Base-by-base conservation (phyloP, 2,113 vertebrate genomes). In the Lasiurus borealis region DNA sequence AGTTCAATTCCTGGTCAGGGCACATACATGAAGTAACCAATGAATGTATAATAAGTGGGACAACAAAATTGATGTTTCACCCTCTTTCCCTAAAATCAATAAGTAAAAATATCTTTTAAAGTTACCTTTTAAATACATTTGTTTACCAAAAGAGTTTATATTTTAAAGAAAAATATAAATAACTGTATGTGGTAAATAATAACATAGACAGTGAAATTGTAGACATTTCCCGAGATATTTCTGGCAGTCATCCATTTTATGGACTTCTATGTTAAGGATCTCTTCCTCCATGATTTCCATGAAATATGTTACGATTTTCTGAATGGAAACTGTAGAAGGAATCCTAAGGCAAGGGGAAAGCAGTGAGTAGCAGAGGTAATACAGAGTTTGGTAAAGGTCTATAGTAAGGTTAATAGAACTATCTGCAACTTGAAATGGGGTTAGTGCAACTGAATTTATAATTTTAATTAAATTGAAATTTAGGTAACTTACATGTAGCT, bases 101-200 rank as follows among this genome's bases (percentile, higher is more conserved):
- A 57, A 57, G 54, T 59, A 64, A 64, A 64, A 29, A 64, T 29
- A 75, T 5, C 48, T 44, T 75, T 7, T 15, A 75, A 48, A 46
- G 46, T 76, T 48, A 16, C 66, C 44, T 93, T 86, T 95, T 68
- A 91, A 46, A 64, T 80, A 57, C 14, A 72, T 87, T 87, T 94
- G 50, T 34, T 62, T 76, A 81, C 57, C 19, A 66, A 64, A 23
- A 94, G 94, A 81, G 7, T 90, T 21, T 48, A 6, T 93, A 6
- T 93, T 93, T 88, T 82, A 50, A 72, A 85, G 72, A 75, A 81
- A 84, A 94, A 78, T 91, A 34, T 82, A 73, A 88, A 88, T 48
- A 81, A 68, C 13, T 88, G 16, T n/a, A 88, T 78, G 13, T 73
- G 80, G 5, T 85, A 27, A 36, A 75, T 44, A 73, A 76, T 19